Evolutionary conservation across 2,113 vertebrate species (phyloP).

Genomic region (Rhinolophus ferrumequinum): DNA sequence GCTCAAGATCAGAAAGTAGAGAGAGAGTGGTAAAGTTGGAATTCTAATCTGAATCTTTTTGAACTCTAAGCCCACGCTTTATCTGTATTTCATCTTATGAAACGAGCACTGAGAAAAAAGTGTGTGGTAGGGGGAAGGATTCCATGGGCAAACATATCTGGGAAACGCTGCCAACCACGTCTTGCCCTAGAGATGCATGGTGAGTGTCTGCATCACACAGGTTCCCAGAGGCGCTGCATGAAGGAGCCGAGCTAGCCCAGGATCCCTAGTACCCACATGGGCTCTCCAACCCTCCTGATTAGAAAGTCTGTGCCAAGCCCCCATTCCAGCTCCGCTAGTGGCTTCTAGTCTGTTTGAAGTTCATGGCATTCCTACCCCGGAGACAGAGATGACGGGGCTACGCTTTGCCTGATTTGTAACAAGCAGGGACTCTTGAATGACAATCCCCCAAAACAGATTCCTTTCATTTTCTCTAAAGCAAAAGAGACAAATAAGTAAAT

Average conservation of each 20-base stretch:
- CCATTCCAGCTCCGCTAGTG: neutral
- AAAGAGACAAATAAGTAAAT: slow-evolving; percentile 30
- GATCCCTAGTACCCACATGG: neutral
- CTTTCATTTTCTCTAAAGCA: slow-evolving; percentile 33
- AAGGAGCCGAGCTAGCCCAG: neutral
- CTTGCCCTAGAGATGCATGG: neutral
- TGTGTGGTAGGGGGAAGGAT: neutral
- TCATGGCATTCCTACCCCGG: neutral
- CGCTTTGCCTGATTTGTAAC: neutral
- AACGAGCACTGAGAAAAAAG: neutral
- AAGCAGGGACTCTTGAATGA: neutral
- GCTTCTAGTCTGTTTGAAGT: neutral
- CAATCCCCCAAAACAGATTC: neutral
- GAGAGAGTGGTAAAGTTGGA: neutral
- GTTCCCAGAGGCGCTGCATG: neutral
- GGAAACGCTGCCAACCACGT: neutral
- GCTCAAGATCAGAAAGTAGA: neutral
- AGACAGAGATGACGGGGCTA: neutral
- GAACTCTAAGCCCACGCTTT: slow-evolving; percentile 15
- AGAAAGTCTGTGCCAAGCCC: neutral
- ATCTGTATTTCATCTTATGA: neutral
- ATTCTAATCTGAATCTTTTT: neutral
- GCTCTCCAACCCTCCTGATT: neutral
- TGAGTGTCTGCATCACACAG: neutral
- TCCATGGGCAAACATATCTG: neutral